These are phyloP conservation scores for Rhabdornis inornatus DNA, from an alignment of 2,113 vertebrate species.

Conservation along the genomic window DNA sequence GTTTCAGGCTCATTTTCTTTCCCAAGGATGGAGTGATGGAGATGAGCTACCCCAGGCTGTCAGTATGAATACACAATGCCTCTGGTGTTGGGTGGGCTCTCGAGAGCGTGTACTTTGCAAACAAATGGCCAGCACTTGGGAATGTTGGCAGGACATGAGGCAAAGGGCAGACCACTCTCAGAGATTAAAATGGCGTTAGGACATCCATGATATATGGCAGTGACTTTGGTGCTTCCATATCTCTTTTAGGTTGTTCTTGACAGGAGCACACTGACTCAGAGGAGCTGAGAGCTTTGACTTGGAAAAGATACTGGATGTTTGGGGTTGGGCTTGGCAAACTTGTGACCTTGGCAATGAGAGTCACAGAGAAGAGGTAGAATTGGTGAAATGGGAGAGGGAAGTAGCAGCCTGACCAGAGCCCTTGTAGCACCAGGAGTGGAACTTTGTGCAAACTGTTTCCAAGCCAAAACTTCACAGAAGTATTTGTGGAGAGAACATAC, in stretches of 20 bases:
- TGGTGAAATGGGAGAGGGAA: background rate
- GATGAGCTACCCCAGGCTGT: background rate
- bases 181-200: background rate
- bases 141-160: background rate
- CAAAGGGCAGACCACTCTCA: background rate
- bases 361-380: background rate
- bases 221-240: background rate
- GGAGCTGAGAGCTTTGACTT: background rate
- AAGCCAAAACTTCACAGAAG: background rate
- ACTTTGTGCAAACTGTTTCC: background rate
- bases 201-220: background rate
- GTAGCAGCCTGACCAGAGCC: background rate
- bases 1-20: background rate
- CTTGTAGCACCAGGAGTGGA: rapidly evolving
- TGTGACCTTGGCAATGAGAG: background rate
- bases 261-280: background rate
- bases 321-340: background rate
- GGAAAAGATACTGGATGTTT: background rate
- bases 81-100: background rate
- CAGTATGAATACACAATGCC: background rate
- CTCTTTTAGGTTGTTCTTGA: slow-evolving; percentile 17
- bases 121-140: background rate
- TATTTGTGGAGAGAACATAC: background rate
- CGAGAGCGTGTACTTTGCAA: rapidly evolving
- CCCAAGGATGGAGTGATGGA: background rate